These are phyloP conservation scores for Stenichneumon culpator DNA, from an alignment of 2,888 invertebrate species.

Conservation along the genomic window DNA sequence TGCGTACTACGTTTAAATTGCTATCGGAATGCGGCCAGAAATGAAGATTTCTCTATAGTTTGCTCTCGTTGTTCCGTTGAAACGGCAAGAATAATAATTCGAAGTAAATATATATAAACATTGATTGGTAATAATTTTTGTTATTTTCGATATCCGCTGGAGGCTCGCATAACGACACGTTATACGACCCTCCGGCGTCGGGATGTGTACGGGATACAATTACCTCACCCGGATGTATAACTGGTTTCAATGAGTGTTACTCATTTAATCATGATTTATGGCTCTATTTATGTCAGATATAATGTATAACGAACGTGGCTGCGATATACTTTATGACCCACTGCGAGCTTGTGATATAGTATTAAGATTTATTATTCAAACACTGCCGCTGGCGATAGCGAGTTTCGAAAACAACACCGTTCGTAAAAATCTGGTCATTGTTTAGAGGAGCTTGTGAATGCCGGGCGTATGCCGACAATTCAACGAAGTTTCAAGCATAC, in stretches of 20 bases:
- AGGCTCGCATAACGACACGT: too few relatives aligned
- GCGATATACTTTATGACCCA: constrained; percentile 43
- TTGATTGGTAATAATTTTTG: too few relatives aligned
- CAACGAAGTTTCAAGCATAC: neutral
- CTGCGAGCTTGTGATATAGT: constrained; percentile 29
- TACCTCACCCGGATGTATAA: constrained; percentile 53
- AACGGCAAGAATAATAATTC: neutral
- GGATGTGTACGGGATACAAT: constrained; percentile 49
- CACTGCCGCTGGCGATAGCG: too few relatives aligned
- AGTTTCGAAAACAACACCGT: neutral
- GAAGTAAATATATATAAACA: neutral
- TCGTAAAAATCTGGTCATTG: neutral
- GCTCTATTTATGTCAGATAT: constrained; percentile 58
- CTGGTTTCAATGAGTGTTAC: constrained; percentile 28
- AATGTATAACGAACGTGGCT: constrained; percentile 35
- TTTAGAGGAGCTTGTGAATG: neutral
- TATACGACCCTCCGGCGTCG: too few relatives aligned
- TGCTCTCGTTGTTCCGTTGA: neutral
- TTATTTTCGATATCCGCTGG: too few relatives aligned
- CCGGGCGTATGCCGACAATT: neutral
- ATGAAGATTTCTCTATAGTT: constrained; percentile 18
- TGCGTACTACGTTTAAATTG: constrained; percentile 12
- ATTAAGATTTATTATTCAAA: constrained; percentile 35
- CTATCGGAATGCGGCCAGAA: constrained; percentile 25
- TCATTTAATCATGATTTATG: constrained; percentile 63